Percentiles rank a stretch among this genome's conserved stretches.
phyloP scores from a whole-genome alignment of 2,888 invertebrate genomes.

The Aleiodes testaceus region DNA sequence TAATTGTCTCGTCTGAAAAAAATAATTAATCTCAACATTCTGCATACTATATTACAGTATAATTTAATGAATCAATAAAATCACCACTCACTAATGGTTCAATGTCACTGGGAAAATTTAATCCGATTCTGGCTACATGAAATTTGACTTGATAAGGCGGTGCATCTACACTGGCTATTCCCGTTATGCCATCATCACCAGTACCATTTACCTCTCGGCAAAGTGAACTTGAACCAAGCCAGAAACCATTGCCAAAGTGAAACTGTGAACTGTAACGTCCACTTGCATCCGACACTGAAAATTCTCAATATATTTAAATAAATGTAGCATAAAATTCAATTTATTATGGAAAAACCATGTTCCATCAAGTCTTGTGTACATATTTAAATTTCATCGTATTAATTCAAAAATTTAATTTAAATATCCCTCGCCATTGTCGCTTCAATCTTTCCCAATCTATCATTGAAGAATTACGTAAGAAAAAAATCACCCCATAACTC shows the following conservation, averaged over 20 bases:
- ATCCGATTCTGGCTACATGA: conserved; percentile 77
- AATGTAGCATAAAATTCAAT: neutral
- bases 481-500: too few species aligned
- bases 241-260: conserved; percentile 87
- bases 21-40: neutral
- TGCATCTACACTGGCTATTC: conserved; percentile 67
- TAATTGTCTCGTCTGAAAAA: conserved; percentile 78
- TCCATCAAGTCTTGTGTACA: too few species aligned
- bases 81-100: conserved; percentile 75
- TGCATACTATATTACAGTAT: neutral
- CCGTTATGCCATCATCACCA: conserved; percentile 70
- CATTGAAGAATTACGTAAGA: too few species aligned
- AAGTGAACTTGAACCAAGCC: conserved; percentile 83
- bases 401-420: neutral
- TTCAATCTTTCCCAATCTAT: neutral
- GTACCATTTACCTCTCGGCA: conserved; percentile 80
- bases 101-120: conserved; percentile 75
- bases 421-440: neutral
- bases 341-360: too few species aligned
- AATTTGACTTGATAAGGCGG: conserved; percentile 79
- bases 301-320: neutral
- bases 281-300: conserved; percentile 85
- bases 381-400: too few species aligned
- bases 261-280: conserved; percentile 85
- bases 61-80: conserved; percentile 20